These are phyloP conservation scores for Mizuhopecten yessoensis DNA, from an alignment of 1,140 invertebrate species.

Conservation along the genomic window DNA sequence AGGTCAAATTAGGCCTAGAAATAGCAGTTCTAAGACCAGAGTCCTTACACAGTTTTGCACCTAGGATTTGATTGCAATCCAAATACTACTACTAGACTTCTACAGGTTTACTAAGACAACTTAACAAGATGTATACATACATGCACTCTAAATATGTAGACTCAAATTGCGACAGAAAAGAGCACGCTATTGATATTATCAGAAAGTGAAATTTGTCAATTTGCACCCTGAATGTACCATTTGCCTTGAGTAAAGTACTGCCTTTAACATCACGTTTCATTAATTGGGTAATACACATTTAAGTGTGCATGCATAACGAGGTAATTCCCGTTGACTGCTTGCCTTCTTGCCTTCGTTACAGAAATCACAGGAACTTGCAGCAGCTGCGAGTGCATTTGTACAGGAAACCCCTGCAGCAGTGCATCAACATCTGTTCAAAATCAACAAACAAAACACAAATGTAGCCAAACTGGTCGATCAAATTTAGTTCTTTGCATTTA, in stretches of 20 bases:
- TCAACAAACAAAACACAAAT: not conserved
- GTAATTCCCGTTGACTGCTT: not conserved
- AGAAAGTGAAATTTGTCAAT: not conserved
- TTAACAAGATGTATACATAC: no score
- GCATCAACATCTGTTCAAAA: slow-evolving; percentile 1
- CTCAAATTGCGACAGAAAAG: no score
- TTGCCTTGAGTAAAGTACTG: slow-evolving; percentile 1
- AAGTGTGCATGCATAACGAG: not conserved
- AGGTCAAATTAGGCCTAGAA: no score
- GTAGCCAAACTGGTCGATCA: not conserved
- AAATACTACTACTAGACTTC: no score
- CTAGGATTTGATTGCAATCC: no score
- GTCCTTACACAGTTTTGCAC: no score
- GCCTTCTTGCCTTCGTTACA: slow-evolving; percentile 18
- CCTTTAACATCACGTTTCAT: not conserved
- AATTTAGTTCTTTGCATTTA: not conserved
- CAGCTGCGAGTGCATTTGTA: slow-evolving; percentile 6
- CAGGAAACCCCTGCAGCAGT: not conserved
- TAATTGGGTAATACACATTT: slow-evolving; percentile 21
- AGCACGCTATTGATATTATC: no score
- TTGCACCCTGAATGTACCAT: not conserved
- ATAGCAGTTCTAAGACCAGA: no score
- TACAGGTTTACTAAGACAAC: no score
- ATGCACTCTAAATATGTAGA: no score
- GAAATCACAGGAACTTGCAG: slow-evolving; percentile 31